Base-by-base conservation (phyloP, 2,797 vertebrate genomes). In the Gymnoscopelus braueri region DNA sequence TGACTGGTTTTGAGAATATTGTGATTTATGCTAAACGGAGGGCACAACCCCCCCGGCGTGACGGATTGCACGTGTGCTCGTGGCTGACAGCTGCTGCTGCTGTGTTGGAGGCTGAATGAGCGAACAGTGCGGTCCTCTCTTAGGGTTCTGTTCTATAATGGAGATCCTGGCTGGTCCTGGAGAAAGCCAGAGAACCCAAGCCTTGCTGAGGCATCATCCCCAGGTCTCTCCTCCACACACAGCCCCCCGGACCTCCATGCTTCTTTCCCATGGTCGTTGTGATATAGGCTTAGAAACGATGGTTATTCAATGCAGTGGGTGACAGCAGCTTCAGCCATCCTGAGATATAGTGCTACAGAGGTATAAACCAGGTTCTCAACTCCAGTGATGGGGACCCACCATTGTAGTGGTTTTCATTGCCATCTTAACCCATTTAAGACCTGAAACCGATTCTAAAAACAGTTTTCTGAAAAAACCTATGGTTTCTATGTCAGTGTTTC, bases 31-130 rank as follows among this genome's bases (percentile, higher is more conserved):
- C 11, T 15, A 44, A 60, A 60, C 2, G 8, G 58, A 60, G 32
- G 32, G 58, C 15, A 44, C 32, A 60, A 15, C 32, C 58, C n/a
- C 19, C 19, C 19, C 19, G 8, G 8, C 19, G 14, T 60, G 58
- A 58, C 56, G 39, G 19, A 60, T 60, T 14, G 15, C 35, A 3
- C 32, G 19, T 29, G 58, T 60, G 32, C 32, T 44, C 19, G 56
- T 58, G 26, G 14, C 35, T 58, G 56, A 58, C 56, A 58, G 56
- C 56, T 58, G 29, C 56, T 58, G 29, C 56, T 60, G 58, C 58
- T 60, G 58, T 15, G 58, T n/a, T 19, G 19, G 15, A 7, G 15
- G 58, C 39, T 44, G 58, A 32, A 60, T 35, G 15, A 15, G 35
- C n/a, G 9, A 60, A n/a, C 35, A 19, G 35, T 60, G 32, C 9